phyloP scores from a whole-genome alignment of 2,113 vertebrate species.

The Muntiacus reevesi region DNA sequence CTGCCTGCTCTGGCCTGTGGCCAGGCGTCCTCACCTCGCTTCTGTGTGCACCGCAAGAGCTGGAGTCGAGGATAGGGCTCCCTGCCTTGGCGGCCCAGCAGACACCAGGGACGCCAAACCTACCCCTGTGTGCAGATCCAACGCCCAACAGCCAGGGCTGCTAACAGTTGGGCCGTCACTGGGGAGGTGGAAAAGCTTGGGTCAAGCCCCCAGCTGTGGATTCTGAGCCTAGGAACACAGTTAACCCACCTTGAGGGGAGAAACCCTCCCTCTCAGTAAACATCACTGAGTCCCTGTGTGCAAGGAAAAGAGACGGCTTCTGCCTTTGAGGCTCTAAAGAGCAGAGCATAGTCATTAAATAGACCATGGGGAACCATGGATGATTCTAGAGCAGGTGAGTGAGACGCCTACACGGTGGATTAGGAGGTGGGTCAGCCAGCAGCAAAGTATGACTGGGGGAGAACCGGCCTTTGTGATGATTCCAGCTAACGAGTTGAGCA shows the following conservation, averaged over 20 bases:
- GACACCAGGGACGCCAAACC: not conserved
- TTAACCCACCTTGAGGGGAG: not conserved
- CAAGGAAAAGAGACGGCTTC: not conserved
- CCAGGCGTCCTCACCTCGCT: not conserved
- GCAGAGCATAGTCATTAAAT: not conserved
- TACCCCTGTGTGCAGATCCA: not conserved
- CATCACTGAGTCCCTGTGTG: not conserved
- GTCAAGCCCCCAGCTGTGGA: not conserved
- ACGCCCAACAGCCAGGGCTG: not conserved
- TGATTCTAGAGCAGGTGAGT: not conserved
- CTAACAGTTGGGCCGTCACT: rapidly evolving
- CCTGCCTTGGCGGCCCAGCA: not conserved
- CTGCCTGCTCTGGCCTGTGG: not conserved
- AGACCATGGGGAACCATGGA: not conserved
- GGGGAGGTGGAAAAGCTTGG: not conserved
- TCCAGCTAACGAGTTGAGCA: rapidly evolving
- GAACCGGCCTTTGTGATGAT: not conserved
- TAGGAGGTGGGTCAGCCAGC: not conserved
- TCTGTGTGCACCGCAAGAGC: not conserved
- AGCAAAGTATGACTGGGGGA: not conserved
- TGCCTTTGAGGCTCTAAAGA: not conserved
- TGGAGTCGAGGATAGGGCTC: not conserved
- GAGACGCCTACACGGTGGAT: not conserved
- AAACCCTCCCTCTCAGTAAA: not conserved
- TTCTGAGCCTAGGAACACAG: not conserved